phyloP scores from a whole-genome alignment of 2,797 vertebrate species.

The Apodemus agrarius region DNA sequence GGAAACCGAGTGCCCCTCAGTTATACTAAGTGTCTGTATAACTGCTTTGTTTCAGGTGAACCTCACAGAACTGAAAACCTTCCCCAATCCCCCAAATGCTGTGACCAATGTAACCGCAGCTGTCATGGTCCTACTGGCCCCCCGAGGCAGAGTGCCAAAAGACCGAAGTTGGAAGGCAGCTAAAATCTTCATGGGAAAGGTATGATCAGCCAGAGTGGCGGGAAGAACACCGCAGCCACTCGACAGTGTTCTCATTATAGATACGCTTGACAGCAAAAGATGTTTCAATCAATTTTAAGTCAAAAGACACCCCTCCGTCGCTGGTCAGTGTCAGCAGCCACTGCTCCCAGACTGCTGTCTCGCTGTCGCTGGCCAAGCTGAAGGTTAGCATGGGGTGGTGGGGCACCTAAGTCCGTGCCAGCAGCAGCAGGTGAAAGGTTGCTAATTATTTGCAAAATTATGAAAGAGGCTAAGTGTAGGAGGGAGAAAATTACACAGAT shows the following conservation, averaged over 20 bases:
- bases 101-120: constrained; percentile 92
- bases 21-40: not conserved
- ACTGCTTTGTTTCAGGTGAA: constrained; percentile 87
- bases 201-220: constrained; percentile 69
- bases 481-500: constrained; percentile 74
- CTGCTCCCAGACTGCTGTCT: not conserved
- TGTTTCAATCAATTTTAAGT: not conserved
- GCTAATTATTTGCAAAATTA: constrained; percentile 77
- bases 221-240: not conserved
- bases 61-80: constrained; percentile 93
- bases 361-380: constrained; percentile 38
- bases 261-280: not conserved
- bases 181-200: constrained; percentile 92
- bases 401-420: constrained; percentile 57
- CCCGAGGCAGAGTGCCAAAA: constrained; percentile 89
- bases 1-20: too few relatives aligned
- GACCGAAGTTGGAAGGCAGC: constrained; percentile 92
- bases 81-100: constrained; percentile 89
- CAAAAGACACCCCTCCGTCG: constrained; percentile 21
- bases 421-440: constrained; percentile 46
- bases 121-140: constrained; percentile 92
- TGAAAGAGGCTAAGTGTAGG: constrained; percentile 75
- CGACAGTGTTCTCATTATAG: not conserved
- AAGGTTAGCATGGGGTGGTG: not conserved
- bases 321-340: not conserved